Percentiles rank a stretch among this genome's conserved stretches.
phyloP scores from a whole-genome alignment of 2,888 invertebrate species.

The Malthinus seriepunctatus region DNA sequence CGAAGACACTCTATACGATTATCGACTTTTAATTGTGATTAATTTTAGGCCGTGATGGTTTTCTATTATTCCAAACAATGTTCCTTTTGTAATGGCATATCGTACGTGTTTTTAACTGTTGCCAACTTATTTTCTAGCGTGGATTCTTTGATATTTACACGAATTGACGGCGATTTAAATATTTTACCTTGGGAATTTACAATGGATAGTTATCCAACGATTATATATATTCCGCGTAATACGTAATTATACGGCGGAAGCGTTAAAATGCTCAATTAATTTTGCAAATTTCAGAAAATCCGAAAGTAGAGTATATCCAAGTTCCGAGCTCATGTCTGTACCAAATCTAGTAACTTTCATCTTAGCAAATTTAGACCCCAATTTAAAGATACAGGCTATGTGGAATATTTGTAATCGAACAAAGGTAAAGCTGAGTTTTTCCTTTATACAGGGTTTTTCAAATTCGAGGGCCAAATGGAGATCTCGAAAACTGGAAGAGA shows the following conservation, averaged over 20 bases:
- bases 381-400: conserved; percentile 58
- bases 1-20: conserved; percentile 17
- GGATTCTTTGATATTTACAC: conserved; percentile 62
- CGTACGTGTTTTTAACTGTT: conserved; percentile 69
- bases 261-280: background rate
- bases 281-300: conserved; percentile 59
- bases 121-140: conserved; percentile 64
- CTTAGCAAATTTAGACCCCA: conserved; percentile 67
- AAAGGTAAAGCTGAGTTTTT: conserved; percentile 50
- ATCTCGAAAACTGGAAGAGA: too few relatives aligned
- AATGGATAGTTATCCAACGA: conserved; percentile 76
- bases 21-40: conserved; percentile 22
- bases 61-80: conserved; percentile 80
- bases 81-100: conserved; percentile 72
- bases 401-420: conserved; percentile 59
- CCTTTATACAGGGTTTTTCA: background rate
- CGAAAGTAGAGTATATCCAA: conserved; percentile 73
- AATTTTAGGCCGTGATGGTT: conserved; percentile 71
- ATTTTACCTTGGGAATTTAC: conserved; percentile 88
- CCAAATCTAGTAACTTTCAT: conserved; percentile 73
- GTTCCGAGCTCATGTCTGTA: conserved; percentile 63
- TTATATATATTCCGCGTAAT: conserved; percentile 77
- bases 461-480: background rate
- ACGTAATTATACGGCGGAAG: conserved; percentile 58
- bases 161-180: conserved; percentile 82